These are phyloP conservation scores for Allolobophora icterica DNA, from an alignment of 2,888 invertebrate genomes.

Conservation along the genomic window DNA sequence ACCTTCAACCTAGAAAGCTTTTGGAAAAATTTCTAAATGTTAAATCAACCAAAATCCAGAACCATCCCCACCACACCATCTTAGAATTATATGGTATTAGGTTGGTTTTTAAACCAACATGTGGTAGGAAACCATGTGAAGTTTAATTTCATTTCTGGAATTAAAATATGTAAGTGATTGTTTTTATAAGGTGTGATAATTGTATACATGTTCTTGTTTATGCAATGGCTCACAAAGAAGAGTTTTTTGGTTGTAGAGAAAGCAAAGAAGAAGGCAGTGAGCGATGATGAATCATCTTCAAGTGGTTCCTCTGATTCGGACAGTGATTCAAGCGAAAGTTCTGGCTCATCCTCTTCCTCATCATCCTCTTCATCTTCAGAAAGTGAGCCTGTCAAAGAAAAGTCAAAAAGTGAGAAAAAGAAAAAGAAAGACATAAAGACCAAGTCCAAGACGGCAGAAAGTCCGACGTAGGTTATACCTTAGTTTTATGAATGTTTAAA, in stretches of 20 bases:
- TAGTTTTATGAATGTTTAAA: neutral
- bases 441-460: conserved; percentile 51
- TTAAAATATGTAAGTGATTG: too few species aligned
- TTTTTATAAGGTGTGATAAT: neutral
- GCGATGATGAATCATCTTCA: conserved; percentile 38
- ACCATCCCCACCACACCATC: too few species aligned
- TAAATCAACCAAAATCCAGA: neutral
- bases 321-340: conserved; percentile 39
- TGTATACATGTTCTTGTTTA: neutral
- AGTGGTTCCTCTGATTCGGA: conserved; percentile 49
- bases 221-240: neutral
- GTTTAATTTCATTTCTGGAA: neutral
- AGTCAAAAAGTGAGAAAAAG: conserved; percentile 71
- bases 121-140: neutral
- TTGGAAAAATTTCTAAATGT: neutral
- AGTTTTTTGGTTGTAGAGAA: conserved; percentile 48
- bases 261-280: conserved; percentile 51
- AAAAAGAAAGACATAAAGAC: conserved; percentile 58
- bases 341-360: conserved; percentile 11
- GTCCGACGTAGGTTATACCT: neutral
- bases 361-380: conserved; percentile 26
- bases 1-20: neutral
- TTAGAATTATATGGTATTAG: too few species aligned
- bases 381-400: conserved; percentile 46
- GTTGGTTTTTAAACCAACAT: too few species aligned